Base-by-base conservation (phyloP, 53 echinoderm and acorn worm species). In the Arbacia lixula region DNA sequence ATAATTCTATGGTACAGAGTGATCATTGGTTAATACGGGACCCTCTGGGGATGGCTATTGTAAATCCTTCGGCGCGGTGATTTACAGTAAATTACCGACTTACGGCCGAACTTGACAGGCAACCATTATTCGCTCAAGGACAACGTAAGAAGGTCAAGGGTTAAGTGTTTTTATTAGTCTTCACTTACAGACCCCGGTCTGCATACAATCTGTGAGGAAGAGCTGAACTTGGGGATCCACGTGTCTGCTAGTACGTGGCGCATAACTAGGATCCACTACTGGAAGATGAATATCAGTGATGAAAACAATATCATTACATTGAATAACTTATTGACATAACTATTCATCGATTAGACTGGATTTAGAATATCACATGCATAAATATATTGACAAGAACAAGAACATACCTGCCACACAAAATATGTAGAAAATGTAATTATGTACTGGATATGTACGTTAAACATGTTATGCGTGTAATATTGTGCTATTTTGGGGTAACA, bases 101-200 rank as follows among this genome's bases (percentile, higher is more conserved):
- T 42, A 29, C 35, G 29, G 71, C 40, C 50, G 50, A 27, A 43
- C 26, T 29, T 42, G 71, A 71, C 28, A 43, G 14, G 24, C 41
- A 40, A 17, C 71, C n/a, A 71, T 71, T 46, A 71, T 42, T 40
- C 29, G 1, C 46, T 28, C 71, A 71, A 71, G 71, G 71, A 41
- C 71, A 29, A 46, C 41, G 42, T 17, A 12, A 29, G 28, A 71
- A 46, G 71, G 39, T 46, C 71, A 71, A 71, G 71, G 46, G 71
- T 71, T 46, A 71, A 71, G 71, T 46, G 71, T 46, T 71, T 5
- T 42, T 2, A 16, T 26, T 71, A 71, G 71, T 71, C 46, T 71
- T 12, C 12, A 12, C 1, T 24, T 19, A 25, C 27, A 27, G 49
- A 49, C 71, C 49, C 42, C 26, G 14, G 21, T 39, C 19, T 63